phyloP scores from a whole-genome alignment of 2,797 vertebrate genomes.

The Enteromius viviparus region DNA sequence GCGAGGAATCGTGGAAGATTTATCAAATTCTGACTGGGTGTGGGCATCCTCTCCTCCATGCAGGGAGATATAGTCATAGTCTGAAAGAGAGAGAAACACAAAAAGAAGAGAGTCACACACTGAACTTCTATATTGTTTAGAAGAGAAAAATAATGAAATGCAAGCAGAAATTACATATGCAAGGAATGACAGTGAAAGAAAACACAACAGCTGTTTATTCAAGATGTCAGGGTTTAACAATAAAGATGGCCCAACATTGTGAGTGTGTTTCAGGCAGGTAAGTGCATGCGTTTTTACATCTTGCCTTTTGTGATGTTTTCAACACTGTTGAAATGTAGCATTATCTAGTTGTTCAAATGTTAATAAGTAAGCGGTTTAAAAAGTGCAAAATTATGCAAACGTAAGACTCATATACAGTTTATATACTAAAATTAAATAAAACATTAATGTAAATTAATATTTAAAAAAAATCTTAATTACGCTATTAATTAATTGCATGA shows the following conservation, averaged over 20 bases:
- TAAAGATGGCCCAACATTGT: background rate
- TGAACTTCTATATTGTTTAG: background rate
- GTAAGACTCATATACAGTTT: background rate
- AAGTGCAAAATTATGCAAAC: background rate
- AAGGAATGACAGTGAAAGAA: conserved; percentile 3
- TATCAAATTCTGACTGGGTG: conserved; percentile 80
- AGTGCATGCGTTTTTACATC: background rate
- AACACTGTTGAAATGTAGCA: background rate
- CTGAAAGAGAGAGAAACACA: conserved; percentile 53
- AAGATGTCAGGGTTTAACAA: background rate
- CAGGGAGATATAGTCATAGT: conserved; percentile 83
- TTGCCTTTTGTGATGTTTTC: background rate
- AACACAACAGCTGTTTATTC: background rate
- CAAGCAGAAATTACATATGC: conserved; percentile 11
- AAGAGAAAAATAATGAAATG: background rate
- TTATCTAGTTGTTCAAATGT: background rate
- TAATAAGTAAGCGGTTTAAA: background rate
- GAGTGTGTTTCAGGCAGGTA: background rate
- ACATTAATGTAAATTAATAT: background rate
- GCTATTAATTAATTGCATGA: background rate
- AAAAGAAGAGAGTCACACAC: background rate
- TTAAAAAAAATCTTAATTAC: background rate
- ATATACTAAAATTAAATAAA: background rate
- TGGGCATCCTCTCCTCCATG: conserved; percentile 72
- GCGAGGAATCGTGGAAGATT: conserved; percentile 84